These are phyloP conservation scores for Pyrocoelia pectoralis DNA, from an alignment of 2,888 invertebrate genomes.

Conservation along the genomic window DNA sequence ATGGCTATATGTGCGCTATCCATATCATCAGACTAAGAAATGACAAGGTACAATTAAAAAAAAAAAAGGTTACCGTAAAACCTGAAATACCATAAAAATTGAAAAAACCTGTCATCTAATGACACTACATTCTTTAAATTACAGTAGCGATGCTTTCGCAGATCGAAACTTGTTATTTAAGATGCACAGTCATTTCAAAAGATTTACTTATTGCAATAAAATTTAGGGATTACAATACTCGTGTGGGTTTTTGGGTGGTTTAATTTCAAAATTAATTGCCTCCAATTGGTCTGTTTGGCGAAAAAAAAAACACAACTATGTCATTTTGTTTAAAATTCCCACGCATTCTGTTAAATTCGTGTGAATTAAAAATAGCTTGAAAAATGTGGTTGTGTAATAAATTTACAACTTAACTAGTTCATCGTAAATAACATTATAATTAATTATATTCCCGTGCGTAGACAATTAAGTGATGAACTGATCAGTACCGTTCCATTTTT, in stretches of 20 bases:
- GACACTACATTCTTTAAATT: slow-evolving; percentile 41
- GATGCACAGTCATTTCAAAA: not conserved
- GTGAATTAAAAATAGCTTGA: not conserved
- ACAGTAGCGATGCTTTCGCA: slow-evolving; percentile 6
- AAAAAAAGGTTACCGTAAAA: slow-evolving; percentile 14
- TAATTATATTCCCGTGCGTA: too few species aligned
- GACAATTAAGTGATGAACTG: not conserved
- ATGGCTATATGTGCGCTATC: not conserved
- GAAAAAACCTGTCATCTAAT: slow-evolving; percentile 42
- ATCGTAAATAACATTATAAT: not conserved
- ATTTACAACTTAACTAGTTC: too few species aligned
- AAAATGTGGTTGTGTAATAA: not conserved
- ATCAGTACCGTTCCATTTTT: not conserved
- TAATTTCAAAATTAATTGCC: not conserved
- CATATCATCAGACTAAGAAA: not conserved
- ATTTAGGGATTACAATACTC: not conserved
- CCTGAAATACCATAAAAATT: slow-evolving; percentile 32
- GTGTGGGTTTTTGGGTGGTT: too few species aligned
- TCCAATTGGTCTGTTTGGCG: too few species aligned
- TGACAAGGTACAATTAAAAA: slow-evolving; percentile 6
- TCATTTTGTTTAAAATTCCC: not conserved
- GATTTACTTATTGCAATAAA: not conserved
- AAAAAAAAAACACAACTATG: not conserved
- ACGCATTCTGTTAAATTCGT: too few species aligned
- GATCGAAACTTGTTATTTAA: slow-evolving; percentile 6